These are phyloP conservation scores for Acanthurus leucopareius DNA, from an alignment of 2,797 vertebrate genomes.

Conservation along the genomic window DNA sequence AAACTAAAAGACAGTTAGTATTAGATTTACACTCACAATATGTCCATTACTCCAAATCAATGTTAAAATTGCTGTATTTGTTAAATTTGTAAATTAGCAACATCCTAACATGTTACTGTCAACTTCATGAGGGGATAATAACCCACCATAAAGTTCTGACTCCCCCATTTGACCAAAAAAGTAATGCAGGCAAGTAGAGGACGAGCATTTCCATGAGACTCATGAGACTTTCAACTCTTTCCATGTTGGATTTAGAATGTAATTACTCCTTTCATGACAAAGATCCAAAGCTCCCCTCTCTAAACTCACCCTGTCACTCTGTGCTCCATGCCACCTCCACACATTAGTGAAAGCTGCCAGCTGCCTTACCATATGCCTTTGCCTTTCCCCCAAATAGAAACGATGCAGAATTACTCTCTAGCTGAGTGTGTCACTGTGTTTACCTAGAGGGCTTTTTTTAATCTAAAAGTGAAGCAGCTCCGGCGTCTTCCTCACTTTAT, in stretches of 20 bases:
- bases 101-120: no score
- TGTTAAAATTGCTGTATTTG: neutral
- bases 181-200: neutral
- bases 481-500: constrained; percentile 33
- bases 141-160: neutral
- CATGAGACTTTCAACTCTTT: constrained; percentile 19
- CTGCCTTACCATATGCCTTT: constrained; percentile 57
- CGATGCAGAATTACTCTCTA: constrained; percentile 40
- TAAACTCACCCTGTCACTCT: constrained; percentile 43
- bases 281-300: constrained; percentile 31
- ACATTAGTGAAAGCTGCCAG: constrained; percentile 60
- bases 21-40: neutral
- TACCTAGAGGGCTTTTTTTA: constrained; percentile 29
- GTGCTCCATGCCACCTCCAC: constrained; percentile 43
- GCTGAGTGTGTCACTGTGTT: constrained; percentile 26
- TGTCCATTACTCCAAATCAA: neutral
- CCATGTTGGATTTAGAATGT: constrained; percentile 25
- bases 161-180: neutral
- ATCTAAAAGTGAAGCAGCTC: constrained; percentile 54
- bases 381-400: constrained; percentile 39
- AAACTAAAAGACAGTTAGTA: neutral
- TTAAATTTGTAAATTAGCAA: constrained; percentile 16
- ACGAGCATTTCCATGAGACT: neutral
- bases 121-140: neutral
- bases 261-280: constrained; percentile 40